Percentiles rank a stretch among this genome's conserved stretches.
phyloP scores from a whole-genome alignment of 1,140 invertebrate species.

The Pachypeltis micranthus region DNA sequence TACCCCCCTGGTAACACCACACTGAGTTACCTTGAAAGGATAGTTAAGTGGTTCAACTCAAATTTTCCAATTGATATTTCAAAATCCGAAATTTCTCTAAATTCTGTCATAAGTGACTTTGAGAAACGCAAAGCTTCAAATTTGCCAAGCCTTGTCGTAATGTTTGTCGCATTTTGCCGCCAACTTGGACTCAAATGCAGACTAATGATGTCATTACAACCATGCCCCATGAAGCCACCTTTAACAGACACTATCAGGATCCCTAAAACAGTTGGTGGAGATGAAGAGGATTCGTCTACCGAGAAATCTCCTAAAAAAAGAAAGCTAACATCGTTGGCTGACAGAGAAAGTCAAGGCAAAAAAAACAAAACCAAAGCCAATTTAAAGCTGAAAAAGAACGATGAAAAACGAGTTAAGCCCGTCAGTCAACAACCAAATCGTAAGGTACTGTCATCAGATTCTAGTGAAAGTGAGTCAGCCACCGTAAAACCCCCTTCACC shows the following conservation, averaged over 20 bases:
- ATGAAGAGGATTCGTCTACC: no score
- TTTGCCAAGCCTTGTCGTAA: conserved; percentile 42
- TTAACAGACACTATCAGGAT: conserved; percentile 41
- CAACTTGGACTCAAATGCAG: conserved; percentile 69
- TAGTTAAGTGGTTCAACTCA: conserved; percentile 62
- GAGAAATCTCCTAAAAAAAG: neutral
- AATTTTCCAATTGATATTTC: conserved; percentile 33
- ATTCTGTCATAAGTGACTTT: conserved; percentile 45
- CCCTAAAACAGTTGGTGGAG: conserved; percentile 26
- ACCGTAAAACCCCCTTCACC: neutral
- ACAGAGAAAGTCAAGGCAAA: conserved; percentile 24
- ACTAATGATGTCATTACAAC: conserved; percentile 53
- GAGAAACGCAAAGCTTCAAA: conserved; percentile 35
- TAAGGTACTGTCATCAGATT: neutral
- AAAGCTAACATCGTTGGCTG: conserved; percentile 24
- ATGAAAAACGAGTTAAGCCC: neutral
- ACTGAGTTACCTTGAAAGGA: conserved; percentile 60
- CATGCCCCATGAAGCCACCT: conserved; percentile 48
- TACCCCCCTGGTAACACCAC: conserved; percentile 60
- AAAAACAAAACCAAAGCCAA: conserved; percentile 28
- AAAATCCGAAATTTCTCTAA: conserved; percentile 32
- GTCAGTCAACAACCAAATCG: neutral
- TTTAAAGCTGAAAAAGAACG: neutral
- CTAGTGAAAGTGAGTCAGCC: neutral
- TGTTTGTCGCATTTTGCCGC: conserved; percentile 58